Evolutionary conservation across 2,113 vertebrate genomes (phyloP).

Genomic region (Cyanoramphus novaezelandiae): DNA sequence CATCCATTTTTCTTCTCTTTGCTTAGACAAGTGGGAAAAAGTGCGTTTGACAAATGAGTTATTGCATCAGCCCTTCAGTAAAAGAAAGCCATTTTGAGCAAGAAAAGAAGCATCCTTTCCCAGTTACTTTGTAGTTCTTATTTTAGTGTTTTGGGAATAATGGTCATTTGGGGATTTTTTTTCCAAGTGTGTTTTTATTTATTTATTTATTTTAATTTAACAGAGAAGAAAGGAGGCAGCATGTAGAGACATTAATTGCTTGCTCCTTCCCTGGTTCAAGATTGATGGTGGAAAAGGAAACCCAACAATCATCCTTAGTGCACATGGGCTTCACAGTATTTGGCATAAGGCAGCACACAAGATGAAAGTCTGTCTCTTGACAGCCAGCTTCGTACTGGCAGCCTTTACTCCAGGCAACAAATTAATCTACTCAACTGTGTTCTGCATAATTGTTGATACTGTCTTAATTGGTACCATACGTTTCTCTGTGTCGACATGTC

Average conservation of each 20-base stretch:
- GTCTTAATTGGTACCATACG: conserved; percentile 62
- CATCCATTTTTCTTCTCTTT: not conserved
- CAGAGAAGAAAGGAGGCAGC: not conserved
- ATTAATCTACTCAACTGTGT: conserved; percentile 49
- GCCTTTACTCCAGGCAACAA: conserved; percentile 56
- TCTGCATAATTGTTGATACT: conserved; percentile 66
- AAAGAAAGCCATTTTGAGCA: not conserved
- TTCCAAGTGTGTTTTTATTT: not conserved
- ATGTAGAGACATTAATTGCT: not conserved
- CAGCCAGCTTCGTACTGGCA: conserved; percentile 43
- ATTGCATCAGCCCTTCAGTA: not conserved
- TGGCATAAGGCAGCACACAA: conserved; percentile 24
- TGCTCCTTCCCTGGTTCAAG: not conserved
- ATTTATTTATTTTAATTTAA: not conserved
- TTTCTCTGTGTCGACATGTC: not conserved
- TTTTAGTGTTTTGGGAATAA: not conserved
- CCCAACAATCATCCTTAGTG: not conserved
- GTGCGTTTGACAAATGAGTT: not conserved
- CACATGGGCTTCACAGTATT: not conserved
- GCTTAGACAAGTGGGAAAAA: not conserved
- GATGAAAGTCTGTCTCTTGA: conserved; percentile 51
- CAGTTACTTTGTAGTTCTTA: not conserved
- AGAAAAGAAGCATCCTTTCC: not conserved
- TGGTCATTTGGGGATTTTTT: not conserved
- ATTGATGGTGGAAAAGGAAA: not conserved